Evolutionary conservation across 2,888 invertebrate species (phyloP).

Genomic region (Drosophila villosipedis): DNA sequence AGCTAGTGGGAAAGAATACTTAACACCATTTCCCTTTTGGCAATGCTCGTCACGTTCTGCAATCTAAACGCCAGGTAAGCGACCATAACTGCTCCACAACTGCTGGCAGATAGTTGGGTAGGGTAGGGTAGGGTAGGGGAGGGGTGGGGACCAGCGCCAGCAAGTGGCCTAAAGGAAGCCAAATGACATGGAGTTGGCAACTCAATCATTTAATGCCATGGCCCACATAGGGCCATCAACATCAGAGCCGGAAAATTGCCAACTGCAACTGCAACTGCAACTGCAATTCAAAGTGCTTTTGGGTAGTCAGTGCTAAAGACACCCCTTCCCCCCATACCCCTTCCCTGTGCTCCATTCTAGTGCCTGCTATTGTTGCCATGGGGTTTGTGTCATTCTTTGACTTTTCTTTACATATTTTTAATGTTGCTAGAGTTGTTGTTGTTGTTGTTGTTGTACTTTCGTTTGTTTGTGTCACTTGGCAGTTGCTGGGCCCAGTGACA

Average conservation of each 20-base stretch:
- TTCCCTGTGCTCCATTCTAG: too few species aligned
- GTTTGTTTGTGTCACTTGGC: slow-evolving; percentile 71
- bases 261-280: slow-evolving; percentile 20
- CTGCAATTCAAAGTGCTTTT: slow-evolving; percentile 31
- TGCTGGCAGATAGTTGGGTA: not conserved
- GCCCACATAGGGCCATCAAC: slow-evolving; percentile 49
- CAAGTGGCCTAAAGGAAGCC: slow-evolving; percentile 29
- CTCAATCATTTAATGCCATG: slow-evolving; percentile 68
- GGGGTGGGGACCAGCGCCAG: slow-evolving; percentile 4
- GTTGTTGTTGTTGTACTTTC: slow-evolving; percentile 45
- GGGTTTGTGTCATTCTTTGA: slow-evolving; percentile 23
- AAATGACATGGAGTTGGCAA: slow-evolving; percentile 61
- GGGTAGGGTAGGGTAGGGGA: not conserved
- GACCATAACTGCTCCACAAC: slow-evolving; percentile 28
- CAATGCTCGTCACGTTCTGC: slow-evolving; percentile 58
- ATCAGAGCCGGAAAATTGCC: slow-evolving; percentile 12
- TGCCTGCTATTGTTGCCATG: slow-evolving; percentile 30
- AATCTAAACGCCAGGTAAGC: slow-evolving; percentile 61
- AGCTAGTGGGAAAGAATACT: slow-evolving; percentile 21
- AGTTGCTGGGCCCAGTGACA: slow-evolving; percentile 58
- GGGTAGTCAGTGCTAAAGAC: slow-evolving; percentile 1
- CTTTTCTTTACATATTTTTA: slow-evolving; percentile 23
- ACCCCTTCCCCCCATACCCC: not conserved
- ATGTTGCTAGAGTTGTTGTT: slow-evolving; percentile 1
- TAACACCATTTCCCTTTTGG: slow-evolving; percentile 22